Percentiles rank a stretch among this genome's conserved stretches.
These are phyloP conservation scores for Cromileptes altivelis DNA, from an alignment of 2,113 vertebrate species.

Conservation along the genomic window DNA sequence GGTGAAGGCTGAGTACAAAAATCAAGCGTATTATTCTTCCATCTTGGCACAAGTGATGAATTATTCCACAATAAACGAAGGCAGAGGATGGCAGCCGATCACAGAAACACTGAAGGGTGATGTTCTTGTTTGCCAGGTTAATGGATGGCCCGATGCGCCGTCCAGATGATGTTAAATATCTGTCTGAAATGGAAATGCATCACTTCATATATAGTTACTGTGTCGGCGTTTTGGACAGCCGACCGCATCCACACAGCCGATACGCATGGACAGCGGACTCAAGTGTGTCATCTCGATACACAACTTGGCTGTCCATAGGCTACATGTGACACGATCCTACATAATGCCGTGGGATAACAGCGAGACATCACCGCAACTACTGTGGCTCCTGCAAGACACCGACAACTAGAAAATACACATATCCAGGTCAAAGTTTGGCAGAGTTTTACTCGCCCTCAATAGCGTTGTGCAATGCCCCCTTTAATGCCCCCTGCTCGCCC, in stretches of 20 bases:
- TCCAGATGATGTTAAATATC: slow-evolving; percentile 39
- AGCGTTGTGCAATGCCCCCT: slow-evolving; percentile 85
- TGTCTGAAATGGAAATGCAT: slow-evolving; percentile 41
- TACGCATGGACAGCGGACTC: slow-evolving; percentile 56
- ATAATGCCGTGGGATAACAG: slow-evolving; percentile 71
- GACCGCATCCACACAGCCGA: slow-evolving; percentile 56
- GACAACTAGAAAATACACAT: slow-evolving; percentile 62
- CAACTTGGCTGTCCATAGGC: slow-evolving; percentile 72
- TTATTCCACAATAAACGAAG: slow-evolving; percentile 47
- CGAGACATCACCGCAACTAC: slow-evolving; percentile 63
- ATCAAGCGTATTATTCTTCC: slow-evolving; percentile 66
- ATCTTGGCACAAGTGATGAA: slow-evolving; percentile 67
- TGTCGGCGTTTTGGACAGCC: slow-evolving; percentile 45
- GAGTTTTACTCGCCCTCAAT: slow-evolving; percentile 84
- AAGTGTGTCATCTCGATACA: slow-evolving; percentile 74
- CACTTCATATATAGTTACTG: slow-evolving; percentile 52
- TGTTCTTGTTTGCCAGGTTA: slow-evolving; percentile 64
- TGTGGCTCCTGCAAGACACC: slow-evolving; percentile 40
- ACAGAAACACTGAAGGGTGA: slow-evolving; percentile 56
- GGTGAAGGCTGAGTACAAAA: slow-evolving; percentile 12
- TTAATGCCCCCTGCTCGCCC: slow-evolving; percentile 87
- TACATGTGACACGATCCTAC: slow-evolving; percentile 74
- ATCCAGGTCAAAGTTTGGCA: slow-evolving; percentile 85
- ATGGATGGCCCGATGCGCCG: slow-evolving; percentile 63
- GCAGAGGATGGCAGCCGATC: slow-evolving; percentile 49